These are phyloP conservation scores for Agonopterix arenella DNA, from an alignment of 2,888 invertebrate species.

Conservation along the genomic window DNA sequence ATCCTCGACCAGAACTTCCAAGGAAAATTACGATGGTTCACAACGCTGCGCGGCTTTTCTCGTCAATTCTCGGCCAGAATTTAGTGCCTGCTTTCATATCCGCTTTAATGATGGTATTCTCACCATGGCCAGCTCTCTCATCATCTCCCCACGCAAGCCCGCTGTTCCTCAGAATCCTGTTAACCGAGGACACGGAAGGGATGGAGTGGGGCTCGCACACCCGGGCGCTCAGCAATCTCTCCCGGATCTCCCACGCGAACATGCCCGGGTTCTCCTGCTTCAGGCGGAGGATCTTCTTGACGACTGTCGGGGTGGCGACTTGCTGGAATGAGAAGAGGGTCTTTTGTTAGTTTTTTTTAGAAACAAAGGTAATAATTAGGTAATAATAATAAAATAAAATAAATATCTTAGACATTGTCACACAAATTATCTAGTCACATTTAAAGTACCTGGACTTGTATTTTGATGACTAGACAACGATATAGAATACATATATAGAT, in stretches of 20 bases:
- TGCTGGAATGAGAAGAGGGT: conserved; percentile 79
- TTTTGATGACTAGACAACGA: too few species aligned
- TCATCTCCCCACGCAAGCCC: conserved; percentile 85
- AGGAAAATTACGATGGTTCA: too few species aligned
- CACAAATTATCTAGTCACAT: too few species aligned
- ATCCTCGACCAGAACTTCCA: too few species aligned
- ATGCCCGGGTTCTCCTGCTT: conserved; percentile 97
- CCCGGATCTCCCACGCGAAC: conserved; percentile 98
- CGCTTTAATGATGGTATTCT: conserved; percentile 7
- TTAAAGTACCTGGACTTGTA: too few species aligned
- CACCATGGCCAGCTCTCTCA: conserved; percentile 63
- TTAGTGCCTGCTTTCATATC: too few species aligned
- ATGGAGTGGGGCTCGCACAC: conserved; percentile 94
- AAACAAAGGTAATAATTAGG: too few species aligned
- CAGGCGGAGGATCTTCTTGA: conserved; percentile 94
- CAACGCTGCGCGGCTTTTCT: too few species aligned
- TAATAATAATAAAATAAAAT: too few species aligned
- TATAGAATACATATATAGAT: too few species aligned
- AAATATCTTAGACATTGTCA: too few species aligned
- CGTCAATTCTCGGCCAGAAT: too few species aligned
- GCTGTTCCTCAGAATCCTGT: conserved; percentile 92
- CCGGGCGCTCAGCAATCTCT: conserved; percentile 91
- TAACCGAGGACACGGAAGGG: conserved; percentile 96
- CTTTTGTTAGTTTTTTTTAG: neutral
- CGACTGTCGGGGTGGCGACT: conserved; percentile 97